Conservation (phyloP, 2,797 vertebrate species). For the Arctocebus calabarensis region DNA sequence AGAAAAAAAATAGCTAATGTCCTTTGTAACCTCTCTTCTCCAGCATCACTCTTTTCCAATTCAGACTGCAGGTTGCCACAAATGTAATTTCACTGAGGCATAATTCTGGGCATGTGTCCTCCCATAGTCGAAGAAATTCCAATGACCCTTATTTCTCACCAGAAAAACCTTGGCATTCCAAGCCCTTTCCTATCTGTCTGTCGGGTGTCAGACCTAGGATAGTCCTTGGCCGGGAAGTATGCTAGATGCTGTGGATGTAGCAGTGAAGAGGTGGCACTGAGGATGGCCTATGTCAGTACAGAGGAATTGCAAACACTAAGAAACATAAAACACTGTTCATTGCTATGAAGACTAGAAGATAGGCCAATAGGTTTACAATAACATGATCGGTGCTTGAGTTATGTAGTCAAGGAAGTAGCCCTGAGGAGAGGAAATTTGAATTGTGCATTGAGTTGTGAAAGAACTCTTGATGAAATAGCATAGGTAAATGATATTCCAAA, state of each 20-base stretch:
- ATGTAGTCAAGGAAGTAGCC: not conserved
- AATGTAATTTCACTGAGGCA: not conserved
- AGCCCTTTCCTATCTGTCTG: not conserved
- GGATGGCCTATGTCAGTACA: rapidly evolving
- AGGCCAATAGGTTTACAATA: not conserved
- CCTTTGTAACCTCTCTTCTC: not conserved
- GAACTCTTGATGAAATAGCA: not conserved
- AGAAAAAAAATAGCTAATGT: not conserved
- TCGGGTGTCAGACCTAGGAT: not conserved
- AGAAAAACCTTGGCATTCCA: not conserved
- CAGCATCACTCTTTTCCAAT: not conserved
- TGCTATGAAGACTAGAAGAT: not conserved
- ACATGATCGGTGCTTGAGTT: not conserved
- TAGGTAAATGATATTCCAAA: not conserved
- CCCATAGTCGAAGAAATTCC: not conserved
- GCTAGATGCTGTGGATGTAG: not conserved
- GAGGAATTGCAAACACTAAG: not conserved
- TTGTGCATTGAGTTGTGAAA: not conserved
- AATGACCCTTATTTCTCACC: not conserved
- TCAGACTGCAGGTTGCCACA: not conserved
- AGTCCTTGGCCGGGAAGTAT: too few species aligned
- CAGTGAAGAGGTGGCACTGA: not conserved
- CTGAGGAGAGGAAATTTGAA: not conserved
- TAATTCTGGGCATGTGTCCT: not conserved
- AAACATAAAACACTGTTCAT: not conserved